A percentile compares a stretch with the other conserved stretches of the same genome.
These are phyloP conservation scores for Laticauda laticaudata DNA, from an alignment of 2,113 vertebrate species.

Conservation along the genomic window DNA sequence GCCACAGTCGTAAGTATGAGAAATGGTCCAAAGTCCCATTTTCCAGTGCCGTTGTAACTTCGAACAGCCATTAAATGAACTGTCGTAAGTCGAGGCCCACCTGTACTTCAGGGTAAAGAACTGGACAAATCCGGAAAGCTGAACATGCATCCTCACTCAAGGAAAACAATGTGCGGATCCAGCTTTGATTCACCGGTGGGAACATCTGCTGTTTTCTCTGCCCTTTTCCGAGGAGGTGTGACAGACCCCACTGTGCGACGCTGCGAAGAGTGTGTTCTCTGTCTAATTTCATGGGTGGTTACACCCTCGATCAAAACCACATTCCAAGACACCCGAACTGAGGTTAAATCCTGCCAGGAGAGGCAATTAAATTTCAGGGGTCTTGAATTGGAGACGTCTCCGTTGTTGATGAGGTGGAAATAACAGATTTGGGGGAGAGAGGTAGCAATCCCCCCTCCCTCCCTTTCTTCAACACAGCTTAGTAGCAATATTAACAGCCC, in stretches of 20 bases:
- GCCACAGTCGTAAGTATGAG: not conserved
- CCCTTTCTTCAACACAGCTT: not conserved
- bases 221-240: not conserved
- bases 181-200: not conserved
- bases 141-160: not conserved
- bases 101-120: not conserved
- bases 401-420: not conserved
- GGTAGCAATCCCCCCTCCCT: not conserved
- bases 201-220: not conserved
- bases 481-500: not conserved
- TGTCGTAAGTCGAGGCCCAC: not conserved
- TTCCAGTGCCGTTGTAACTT: not conserved
- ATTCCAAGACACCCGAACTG: not conserved
- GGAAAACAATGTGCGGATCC: not conserved
- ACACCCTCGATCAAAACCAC: not conserved
- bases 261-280: no score
- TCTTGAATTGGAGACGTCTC: not conserved
- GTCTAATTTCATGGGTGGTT: not conserved
- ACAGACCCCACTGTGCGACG: not conserved
- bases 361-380: not conserved
- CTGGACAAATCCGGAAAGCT: not conserved
- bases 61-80: not conserved
- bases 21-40: not conserved
- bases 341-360: not conserved
- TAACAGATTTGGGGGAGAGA: not conserved